Evolutionary conservation across 2,113 vertebrate genomes (phyloP).

Genomic region (Mus pahari): DNA sequence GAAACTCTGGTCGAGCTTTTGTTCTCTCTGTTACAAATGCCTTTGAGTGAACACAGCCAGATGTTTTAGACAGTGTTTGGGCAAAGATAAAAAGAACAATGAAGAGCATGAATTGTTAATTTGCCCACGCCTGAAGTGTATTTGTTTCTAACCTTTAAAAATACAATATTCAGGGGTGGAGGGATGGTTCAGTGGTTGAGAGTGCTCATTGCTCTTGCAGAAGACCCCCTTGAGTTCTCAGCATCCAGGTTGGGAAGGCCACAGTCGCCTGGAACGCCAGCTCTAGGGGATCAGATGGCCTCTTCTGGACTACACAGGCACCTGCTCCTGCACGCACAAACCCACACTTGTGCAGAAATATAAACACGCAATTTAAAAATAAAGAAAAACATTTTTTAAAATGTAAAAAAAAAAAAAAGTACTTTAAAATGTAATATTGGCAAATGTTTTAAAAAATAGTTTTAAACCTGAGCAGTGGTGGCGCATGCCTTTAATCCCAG

Average conservation of each 20-base stretch:
- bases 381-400: background rate
- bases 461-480: background rate
- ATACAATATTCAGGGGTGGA: background rate
- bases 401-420: background rate
- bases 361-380: background rate
- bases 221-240: background rate
- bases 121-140: background rate
- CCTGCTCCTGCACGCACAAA: background rate
- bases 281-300: background rate
- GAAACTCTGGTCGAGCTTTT: background rate
- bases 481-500: no score
- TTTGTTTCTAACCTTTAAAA: slow-evolving; percentile 1
- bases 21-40: background rate
- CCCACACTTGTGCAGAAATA: background rate
- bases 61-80: background rate
- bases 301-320: background rate
- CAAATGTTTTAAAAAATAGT: background rate
- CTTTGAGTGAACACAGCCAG: background rate
- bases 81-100: background rate
- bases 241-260: background rate
- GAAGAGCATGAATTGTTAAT: background rate
- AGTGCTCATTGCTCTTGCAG: background rate
- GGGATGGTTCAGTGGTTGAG: background rate
- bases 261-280: background rate
- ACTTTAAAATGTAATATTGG: background rate